A percentile compares a stretch with the other conserved stretches of the same genome.
Conservation (phyloP, 1,140 invertebrate genomes). For the Drosophila ercepeae region DNA sequence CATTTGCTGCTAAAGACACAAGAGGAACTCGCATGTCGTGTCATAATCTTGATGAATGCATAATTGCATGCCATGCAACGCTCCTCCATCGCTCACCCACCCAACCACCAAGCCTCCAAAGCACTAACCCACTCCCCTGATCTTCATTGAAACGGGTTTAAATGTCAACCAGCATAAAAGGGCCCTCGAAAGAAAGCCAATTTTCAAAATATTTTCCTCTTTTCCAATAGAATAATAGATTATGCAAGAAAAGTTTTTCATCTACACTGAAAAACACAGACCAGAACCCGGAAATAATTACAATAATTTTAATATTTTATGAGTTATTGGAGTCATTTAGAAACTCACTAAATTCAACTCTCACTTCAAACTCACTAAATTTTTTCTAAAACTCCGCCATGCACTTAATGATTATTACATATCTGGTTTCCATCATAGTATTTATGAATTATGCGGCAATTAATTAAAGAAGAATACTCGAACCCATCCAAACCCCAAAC, state of each 20-base stretch:
- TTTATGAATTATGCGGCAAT: conserved; percentile 72
- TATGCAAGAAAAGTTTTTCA: conserved; percentile 15
- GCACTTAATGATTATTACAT: background rate
- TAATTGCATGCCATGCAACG: conserved; percentile 70
- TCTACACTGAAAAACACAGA: background rate
- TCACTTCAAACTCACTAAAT: no score
- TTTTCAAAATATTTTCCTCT: conserved; percentile 76
- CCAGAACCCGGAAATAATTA: no score
- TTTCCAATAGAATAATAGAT: conserved; percentile 53
- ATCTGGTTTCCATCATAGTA: conserved; percentile 40
- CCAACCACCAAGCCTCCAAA: conserved; percentile 6
- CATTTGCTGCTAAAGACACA: conserved; percentile 71
- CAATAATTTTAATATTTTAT: no score
- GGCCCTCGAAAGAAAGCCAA: conserved; percentile 6
- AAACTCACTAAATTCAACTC: no score
- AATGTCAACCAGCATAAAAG: conserved; percentile 80
- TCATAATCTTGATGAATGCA: conserved; percentile 83
- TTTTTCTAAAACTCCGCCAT: background rate
- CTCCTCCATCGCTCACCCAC: background rate
- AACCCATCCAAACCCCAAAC: conserved; percentile 22
- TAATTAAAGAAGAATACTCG: conserved; percentile 50
- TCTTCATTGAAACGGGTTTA: conserved; percentile 30
- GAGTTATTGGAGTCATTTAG: no score
- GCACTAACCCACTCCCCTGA: background rate
- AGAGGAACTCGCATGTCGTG: conserved; percentile 78